Base-by-base conservation (phyloP, 2,797 vertebrate species). In the Spondyliosoma cantharus region DNA sequence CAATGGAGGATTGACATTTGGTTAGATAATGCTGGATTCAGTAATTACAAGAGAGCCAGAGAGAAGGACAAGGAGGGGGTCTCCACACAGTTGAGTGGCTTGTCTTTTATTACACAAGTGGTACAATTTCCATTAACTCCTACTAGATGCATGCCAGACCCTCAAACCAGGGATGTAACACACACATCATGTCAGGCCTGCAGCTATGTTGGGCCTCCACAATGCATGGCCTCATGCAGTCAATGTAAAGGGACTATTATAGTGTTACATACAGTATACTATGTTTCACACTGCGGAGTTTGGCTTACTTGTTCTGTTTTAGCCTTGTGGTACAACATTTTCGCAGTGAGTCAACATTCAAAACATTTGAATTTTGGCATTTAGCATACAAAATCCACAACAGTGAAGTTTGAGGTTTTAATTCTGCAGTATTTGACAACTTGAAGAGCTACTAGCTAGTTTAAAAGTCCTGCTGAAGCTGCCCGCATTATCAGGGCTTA, bases 11-110 rank as follows among this genome's bases (percentile, higher is more conserved):
- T 48, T 89, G 82, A 85, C 82, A 87, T 85, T 77, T 71, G 53
- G 82, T 84, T 88, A 82, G 86, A 91, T 91, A 81, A 90, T 72
- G 65, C 64, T 82, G 70, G 59, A 81, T 74, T 85, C 77, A 86
- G 71, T 83, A 71, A 87, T 85, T 86, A 78, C 71, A 77, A 54
- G 62, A 58, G 56, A 60, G 25, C 53, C 14, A 27, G 14, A 24
- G 45, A n/a, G 61, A 7, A 17, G 54, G n/a, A 6, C 53, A 27
- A 62, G 48, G 3, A 32, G 16, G 61, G 50, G 64, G 46, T 29
- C 63, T 73, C 57, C 71, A 77, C 72, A 87, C 78, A 79, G 73
- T 67, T 76, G 74, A 86, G 57, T 78, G 78, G 65, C 62, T 78
- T 79, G 67, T 82, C 66, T 80, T 37, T 37, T 72, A 79, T 87